A percentile compares a stretch with the other conserved stretches of the same genome.
Evolutionary conservation across 2,797 vertebrate genomes (phyloP).

Genomic region (Rhodeus uyekii): DNA sequence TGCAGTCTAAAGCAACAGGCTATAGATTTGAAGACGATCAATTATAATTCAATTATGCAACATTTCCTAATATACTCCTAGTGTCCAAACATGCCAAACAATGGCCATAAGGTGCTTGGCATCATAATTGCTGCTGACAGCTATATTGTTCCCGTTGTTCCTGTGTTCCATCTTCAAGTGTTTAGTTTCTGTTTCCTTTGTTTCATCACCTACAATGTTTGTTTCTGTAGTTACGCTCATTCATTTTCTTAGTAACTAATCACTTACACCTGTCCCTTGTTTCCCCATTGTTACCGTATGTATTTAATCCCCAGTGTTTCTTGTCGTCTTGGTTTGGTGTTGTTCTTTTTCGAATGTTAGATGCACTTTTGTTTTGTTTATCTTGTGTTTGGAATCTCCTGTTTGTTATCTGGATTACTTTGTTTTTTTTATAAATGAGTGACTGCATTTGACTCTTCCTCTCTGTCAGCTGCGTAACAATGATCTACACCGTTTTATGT

Average conservation of each 20-base stretch:
- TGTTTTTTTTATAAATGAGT: no score
- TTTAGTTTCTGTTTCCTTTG: background rate
- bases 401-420: no score
- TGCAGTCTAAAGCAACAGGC: no score
- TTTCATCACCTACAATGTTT: background rate
- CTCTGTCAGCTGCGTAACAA: background rate
- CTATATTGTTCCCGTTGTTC: background rate
- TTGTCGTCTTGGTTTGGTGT: background rate
- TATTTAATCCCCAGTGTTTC: background rate
- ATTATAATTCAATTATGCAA: no score
- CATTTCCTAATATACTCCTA: no score
- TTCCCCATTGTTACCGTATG: background rate
- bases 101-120: no score
- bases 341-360: background rate
- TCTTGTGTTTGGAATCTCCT: no score
- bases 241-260: background rate
- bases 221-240: background rate
- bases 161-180: background rate
- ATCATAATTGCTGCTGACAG: no score
- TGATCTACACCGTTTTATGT: background rate
- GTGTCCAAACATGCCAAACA: no score
- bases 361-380: no score
- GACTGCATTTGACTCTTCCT: no score
- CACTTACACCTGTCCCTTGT: background rate
- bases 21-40: no score